These are phyloP conservation scores for Scaptomyza parva DNA, from an alignment of 2,888 invertebrate genomes.

Conservation along the genomic window DNA sequence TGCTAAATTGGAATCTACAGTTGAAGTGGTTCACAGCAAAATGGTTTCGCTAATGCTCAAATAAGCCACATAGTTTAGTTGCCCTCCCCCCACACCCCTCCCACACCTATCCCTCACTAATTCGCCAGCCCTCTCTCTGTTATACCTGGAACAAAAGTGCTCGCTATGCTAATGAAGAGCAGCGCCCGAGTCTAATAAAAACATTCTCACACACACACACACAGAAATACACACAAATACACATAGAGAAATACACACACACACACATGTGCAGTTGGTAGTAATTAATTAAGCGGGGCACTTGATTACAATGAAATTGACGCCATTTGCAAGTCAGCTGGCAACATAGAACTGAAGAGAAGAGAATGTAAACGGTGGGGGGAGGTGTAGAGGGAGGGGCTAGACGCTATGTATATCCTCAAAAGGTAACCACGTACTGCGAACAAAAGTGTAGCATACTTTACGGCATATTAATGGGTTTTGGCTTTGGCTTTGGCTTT, in stretches of 20 bases:
- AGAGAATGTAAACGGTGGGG: background rate
- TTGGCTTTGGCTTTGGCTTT: conserved; percentile 41
- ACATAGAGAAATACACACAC: no score
- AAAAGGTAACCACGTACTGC: conserved; percentile 33
- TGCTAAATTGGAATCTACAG: conserved; percentile 1
- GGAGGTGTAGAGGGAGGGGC: no score
- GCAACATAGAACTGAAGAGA: background rate
- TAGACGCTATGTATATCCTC: background rate
- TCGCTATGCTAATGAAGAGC: conserved; percentile 52
- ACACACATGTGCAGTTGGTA: conserved; percentile 8
- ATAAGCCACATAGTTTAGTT: conserved; percentile 45
- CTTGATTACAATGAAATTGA: conserved; percentile 78
- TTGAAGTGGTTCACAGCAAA: conserved; percentile 29
- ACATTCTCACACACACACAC: conserved; percentile 11
- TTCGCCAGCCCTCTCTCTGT: background rate
- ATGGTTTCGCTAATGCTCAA: conserved; percentile 56
- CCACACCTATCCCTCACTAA: no score
- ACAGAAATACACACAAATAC: conserved; percentile 14
- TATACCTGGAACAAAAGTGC: conserved; percentile 17
- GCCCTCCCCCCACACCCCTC: background rate
- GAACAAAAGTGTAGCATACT: conserved; percentile 58
- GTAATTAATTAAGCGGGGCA: conserved; percentile 72
- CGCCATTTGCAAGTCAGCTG: conserved; percentile 61
- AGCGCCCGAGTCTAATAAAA: conserved; percentile 21
- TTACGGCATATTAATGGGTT: conserved; percentile 65